phyloP scores from a whole-genome alignment of 2,888 invertebrate species.

The Cheilosia vulpina region DNA sequence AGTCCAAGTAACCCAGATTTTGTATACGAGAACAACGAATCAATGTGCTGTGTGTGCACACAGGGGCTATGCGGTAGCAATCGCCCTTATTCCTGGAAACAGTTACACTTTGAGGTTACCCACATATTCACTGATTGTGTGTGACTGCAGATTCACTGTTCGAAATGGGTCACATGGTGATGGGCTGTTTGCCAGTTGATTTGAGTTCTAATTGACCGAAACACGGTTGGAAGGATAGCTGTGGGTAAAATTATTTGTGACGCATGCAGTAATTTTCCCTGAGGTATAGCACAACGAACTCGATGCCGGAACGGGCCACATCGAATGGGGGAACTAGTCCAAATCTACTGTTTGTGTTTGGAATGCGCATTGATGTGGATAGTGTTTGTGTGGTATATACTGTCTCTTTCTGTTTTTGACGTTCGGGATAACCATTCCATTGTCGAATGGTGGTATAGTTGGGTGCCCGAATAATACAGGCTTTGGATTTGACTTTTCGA shows the following conservation, averaged over 20 bases:
- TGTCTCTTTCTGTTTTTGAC: no score
- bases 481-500: no score
- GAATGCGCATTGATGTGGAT: no score
- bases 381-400: no score
- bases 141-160: constrained; percentile 26
- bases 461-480: no score
- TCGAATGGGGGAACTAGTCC: neutral
- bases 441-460: no score
- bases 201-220: constrained; percentile 22
- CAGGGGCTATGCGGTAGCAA: constrained; percentile 43
- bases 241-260: neutral
- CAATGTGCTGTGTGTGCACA: neutral
- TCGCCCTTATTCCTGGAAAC: constrained; percentile 52
- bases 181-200: constrained; percentile 61
- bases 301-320: neutral
- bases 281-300: neutral
- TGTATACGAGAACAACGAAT: neutral
- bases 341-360: no score
- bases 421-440: no score
- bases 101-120: constrained; percentile 57
- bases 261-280: constrained; percentile 1
- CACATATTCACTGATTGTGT: constrained; percentile 56
- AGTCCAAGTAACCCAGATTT: constrained; percentile 66
- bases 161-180: constrained; percentile 51
- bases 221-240: neutral